A percentile compares a stretch with the other conserved stretches of the same genome.
Conservation (phyloP, 2,797 vertebrate species). For the Aythya fuligula region DNA sequence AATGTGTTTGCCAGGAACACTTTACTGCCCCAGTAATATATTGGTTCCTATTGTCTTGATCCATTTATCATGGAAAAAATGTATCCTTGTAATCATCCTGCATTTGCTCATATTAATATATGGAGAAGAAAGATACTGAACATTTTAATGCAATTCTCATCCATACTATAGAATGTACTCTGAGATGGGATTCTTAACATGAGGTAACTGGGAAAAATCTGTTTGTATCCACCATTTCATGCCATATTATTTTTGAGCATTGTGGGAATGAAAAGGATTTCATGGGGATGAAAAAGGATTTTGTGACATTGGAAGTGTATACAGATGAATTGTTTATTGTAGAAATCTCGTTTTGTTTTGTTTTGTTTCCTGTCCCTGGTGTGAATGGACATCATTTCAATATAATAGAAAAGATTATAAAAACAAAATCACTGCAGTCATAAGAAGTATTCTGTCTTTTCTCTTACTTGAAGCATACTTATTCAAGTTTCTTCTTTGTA, state of each 20-base stretch:
- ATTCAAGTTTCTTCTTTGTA: not conserved
- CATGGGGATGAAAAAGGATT: not conserved
- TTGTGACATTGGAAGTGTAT: not conserved
- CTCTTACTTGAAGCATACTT: not conserved
- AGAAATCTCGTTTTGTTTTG: not conserved
- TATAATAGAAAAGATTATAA: not conserved
- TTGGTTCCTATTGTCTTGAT: slow-evolving; percentile 77
- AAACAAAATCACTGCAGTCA: not conserved
- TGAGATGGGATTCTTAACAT: slow-evolving; percentile 57
- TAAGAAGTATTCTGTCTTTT: not conserved
- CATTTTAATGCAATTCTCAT: slow-evolving; percentile 82
- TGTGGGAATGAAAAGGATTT: not conserved
- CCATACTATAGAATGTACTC: slow-evolving; percentile 82
- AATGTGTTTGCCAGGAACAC: slow-evolving; percentile 69
- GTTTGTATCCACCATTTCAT: not conserved
- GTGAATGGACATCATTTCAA: not conserved
- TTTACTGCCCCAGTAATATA: slow-evolving; percentile 74
- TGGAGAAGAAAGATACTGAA: slow-evolving; percentile 81
- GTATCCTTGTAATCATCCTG: slow-evolving; percentile 78
- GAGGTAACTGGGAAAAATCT: not conserved
- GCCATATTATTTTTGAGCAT: not conserved
- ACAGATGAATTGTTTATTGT: not conserved
- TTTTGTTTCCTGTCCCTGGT: not conserved
- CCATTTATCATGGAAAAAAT: slow-evolving; percentile 48
- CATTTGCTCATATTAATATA: slow-evolving; percentile 80